phyloP scores from a whole-genome alignment of 2,113 vertebrate genomes.

The Himantopus leucocephalus region DNA sequence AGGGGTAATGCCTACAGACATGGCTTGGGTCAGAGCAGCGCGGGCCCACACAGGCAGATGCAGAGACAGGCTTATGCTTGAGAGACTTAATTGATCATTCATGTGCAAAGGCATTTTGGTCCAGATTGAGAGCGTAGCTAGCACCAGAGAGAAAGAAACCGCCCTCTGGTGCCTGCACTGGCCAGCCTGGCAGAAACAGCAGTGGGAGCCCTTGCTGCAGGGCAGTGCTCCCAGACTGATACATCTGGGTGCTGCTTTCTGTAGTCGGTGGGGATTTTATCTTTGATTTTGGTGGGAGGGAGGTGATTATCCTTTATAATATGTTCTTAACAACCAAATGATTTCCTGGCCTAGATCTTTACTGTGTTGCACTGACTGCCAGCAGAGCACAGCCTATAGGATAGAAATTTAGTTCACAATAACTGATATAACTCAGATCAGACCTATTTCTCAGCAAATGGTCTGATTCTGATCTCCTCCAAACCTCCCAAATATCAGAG shows the following conservation, averaged over 20 bases:
- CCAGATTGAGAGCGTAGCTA: not conserved
- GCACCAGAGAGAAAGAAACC: not conserved
- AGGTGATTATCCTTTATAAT: not conserved
- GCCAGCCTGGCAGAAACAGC: not conserved
- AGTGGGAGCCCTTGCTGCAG: not conserved
- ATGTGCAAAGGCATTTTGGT: slow-evolving; percentile 1
- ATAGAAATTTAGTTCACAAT: not conserved
- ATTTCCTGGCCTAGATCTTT: not conserved
- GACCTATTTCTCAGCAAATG: not conserved
- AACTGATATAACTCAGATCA: not conserved
- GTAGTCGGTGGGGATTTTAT: not conserved
- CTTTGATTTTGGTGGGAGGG: not conserved
- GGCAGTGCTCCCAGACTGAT: not conserved
- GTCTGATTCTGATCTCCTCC: not conserved
- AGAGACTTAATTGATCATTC: not conserved
- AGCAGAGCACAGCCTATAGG: not conserved
- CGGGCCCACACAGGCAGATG: not conserved
- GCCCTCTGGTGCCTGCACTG: not conserved
- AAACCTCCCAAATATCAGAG: not conserved
- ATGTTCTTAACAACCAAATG: not conserved
- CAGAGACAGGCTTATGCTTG: not conserved
- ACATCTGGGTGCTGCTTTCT: not conserved
- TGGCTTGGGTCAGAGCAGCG: not conserved
- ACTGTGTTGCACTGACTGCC: not conserved
- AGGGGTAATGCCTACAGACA: not conserved